A percentile compares a stretch with the other conserved stretches of the same genome.
Evolutionary conservation across 2,797 vertebrate species (phyloP).

Genomic region (Microhierax caerulescens): DNA sequence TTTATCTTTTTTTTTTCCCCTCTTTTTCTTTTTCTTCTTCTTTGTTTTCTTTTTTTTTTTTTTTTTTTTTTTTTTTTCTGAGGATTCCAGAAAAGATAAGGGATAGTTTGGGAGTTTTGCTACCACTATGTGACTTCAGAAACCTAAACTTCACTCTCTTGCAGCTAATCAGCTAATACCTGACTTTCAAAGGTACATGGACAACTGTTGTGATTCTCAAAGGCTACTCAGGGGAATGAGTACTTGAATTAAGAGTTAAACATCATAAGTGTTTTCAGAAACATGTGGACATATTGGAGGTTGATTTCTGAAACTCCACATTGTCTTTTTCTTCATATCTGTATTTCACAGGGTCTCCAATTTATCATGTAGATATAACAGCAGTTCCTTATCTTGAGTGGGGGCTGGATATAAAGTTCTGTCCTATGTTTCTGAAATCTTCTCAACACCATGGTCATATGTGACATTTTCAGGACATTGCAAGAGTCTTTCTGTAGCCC

Average conservation of each 20-base stretch:
- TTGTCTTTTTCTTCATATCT: neutral
- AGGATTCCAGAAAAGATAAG: neutral
- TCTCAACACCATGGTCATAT: neutral
- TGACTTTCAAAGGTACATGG: neutral
- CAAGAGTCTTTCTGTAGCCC: neutral
- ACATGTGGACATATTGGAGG: neutral
- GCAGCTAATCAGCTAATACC: neutral
- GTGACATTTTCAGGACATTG: neutral
- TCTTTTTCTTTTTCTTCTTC: rapidly evolving
- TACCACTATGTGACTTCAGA: neutral
- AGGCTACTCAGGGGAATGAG: neutral
- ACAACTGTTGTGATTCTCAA: neutral
- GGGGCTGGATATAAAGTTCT: neutral
- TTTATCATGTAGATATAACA: neutral
- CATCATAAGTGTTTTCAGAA: neutral
- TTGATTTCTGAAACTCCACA: neutral
- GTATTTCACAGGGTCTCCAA: neutral
- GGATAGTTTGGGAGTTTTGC: neutral
- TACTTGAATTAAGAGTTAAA: neutral
- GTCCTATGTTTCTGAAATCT: neutral
- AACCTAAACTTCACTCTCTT: neutral
- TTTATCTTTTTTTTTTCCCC: rapidly evolving
- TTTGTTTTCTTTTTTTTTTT: neutral
- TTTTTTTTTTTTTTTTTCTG: neutral
- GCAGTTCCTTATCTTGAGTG: neutral